Evolutionary conservation across 1,140 invertebrate species (phyloP), one percentile per base, ranked within the genome.

Genomic region (Sinella curviseta): DNA sequence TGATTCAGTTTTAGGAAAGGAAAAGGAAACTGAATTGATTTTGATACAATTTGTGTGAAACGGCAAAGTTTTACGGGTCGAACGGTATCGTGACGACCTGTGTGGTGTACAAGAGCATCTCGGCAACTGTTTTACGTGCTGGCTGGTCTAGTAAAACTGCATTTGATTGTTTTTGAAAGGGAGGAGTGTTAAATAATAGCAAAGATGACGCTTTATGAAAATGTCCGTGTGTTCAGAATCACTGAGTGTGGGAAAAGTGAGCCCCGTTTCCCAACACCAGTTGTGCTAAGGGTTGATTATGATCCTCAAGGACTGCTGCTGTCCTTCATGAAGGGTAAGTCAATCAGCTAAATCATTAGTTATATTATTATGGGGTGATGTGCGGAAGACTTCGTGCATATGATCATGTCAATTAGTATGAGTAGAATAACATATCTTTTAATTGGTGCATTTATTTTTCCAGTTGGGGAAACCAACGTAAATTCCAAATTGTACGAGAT

Each of bases 251-350:
- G 79, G 33, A 20, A 30, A 20, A 80, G 20, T 48, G 12, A 57
- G 33, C 67, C n/a, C 14, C 39, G 76, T 4, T 80, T 78, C 35
- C 67, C 30, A 17, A 76, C 77, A 84, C 89, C 90, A 85, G 91
- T 92, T 80, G 90, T 88, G 86, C 86, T 93, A 86, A 90, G 89
- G 87, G 89, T 92, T 84, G 92, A 92, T 85, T 93, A 93, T 86
- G 92, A 93, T 87, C 92, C 92, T 55, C 92, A 93, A 87, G 92
- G 92, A 84, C 88, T 93, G 81, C 92, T 90, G 87, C 87, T 93
- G 83, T 91, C 91, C 88, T 88, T 93, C 85, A 88, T 90, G 80
- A 85, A 87, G 87, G 88, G 90, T 90, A 89, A 86, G 84, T 85
- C 83, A 54, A n/a, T n/a, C n/a, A n/a, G n/a, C n/a, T n/a, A n/a